Percentiles rank a stretch among this genome's conserved stretches.
These are phyloP conservation scores for Sminthurides aquaticus DNA, from an alignment of 2,888 invertebrate genomes.

Conservation along the genomic window DNA sequence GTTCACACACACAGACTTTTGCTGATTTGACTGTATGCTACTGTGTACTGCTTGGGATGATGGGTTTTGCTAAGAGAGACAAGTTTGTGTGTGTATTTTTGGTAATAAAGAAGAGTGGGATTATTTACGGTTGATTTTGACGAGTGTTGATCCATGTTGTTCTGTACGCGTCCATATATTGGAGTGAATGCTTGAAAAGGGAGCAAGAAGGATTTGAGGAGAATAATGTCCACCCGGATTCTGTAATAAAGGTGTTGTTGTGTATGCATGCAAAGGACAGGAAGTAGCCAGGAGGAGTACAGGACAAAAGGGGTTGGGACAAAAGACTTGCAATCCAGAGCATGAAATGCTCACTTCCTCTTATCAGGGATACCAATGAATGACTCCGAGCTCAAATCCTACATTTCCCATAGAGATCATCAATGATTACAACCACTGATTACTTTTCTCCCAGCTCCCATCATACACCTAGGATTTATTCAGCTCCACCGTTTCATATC, in stretches of 20 bases:
- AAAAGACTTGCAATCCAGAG: constrained; percentile 39
- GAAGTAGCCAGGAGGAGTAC: constrained; percentile 31
- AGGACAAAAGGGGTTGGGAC: constrained; percentile 20
- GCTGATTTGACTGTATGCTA: too few species aligned
- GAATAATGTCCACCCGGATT: constrained; percentile 2
- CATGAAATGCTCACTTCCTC: constrained; percentile 44
- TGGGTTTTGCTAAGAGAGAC: too few species aligned
- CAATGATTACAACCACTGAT: constrained; percentile 21
- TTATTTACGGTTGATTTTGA: too few species aligned
- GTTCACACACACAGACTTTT: too few species aligned
- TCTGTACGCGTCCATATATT: neutral
- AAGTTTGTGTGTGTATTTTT: too few species aligned
- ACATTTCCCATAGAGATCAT: constrained; percentile 28
- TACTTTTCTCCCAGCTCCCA: constrained; percentile 11
- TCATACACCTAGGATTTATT: too few species aligned
- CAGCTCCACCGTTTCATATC: too few species aligned
- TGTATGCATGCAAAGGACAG: constrained; percentile 26
- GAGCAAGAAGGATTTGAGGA: neutral
- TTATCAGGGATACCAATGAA: constrained; percentile 28
- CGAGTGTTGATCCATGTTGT: too few species aligned
- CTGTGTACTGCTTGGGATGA: too few species aligned
- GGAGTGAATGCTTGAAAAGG: neutral
- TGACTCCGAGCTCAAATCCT: constrained; percentile 24
- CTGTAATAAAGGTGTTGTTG: neutral
- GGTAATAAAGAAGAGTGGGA: too few species aligned